These are phyloP conservation scores for Verasper variegatus DNA, from an alignment of 2,113 vertebrate species.

Conservation along the genomic window DNA sequence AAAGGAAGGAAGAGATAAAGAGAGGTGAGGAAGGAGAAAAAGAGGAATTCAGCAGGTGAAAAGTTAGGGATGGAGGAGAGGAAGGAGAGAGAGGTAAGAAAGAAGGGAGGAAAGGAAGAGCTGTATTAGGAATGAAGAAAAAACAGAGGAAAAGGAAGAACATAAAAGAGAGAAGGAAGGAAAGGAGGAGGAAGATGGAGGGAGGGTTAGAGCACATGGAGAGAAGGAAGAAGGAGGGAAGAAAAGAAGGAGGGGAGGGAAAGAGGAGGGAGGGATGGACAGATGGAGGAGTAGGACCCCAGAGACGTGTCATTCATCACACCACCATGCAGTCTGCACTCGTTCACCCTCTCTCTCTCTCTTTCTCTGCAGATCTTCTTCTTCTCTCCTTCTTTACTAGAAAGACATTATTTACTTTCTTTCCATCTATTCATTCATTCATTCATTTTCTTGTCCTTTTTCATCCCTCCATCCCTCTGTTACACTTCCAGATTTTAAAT, in stretches of 20 bases:
- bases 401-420: background rate
- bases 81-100: background rate
- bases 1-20: too few relatives aligned
- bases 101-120: background rate
- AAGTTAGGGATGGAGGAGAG: too few relatives aligned
- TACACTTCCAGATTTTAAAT: background rate
- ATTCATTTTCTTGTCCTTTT: background rate
- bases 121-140: too few relatives aligned
- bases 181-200: background rate
- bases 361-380: constrained; percentile 45
- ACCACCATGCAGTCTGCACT: constrained; percentile 73
- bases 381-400: constrained; percentile 17
- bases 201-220: background rate
- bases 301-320: constrained; percentile 82
- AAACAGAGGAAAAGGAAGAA: background rate
- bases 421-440: background rate
- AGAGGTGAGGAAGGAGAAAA: too few relatives aligned
- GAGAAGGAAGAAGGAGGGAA: constrained; percentile 1
- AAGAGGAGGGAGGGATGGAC: constrained; percentile 73
- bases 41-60: too few relatives aligned
- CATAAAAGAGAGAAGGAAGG: background rate
- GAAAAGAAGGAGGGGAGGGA: constrained; percentile 37
- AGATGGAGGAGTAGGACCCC: constrained; percentile 82
- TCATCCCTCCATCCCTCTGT: background rate
- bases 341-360: constrained; percentile 64